Evolutionary conservation across 2,888 invertebrate genomes (phyloP).

Genomic region (Tipula vernalis): DNA sequence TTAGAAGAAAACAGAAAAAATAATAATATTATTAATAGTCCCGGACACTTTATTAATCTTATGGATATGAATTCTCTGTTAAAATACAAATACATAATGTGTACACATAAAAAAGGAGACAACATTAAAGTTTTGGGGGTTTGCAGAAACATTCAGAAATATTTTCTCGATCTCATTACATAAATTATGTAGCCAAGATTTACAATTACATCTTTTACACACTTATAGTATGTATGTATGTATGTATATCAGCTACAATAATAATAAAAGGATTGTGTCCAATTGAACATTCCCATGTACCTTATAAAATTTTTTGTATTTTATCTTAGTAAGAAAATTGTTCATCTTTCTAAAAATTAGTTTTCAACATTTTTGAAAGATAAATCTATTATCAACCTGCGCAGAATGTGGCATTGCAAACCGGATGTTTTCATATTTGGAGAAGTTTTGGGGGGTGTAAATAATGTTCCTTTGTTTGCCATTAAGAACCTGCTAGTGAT

Average conservation of each 20-base stretch:
- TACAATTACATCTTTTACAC: neutral
- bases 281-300: neutral
- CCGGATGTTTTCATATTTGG: neutral
- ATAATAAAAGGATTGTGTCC: neutral
- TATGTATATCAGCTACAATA: neutral
- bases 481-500: neutral
- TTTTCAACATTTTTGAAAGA: neutral
- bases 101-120: neutral
- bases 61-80: neutral
- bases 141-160: neutral
- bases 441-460: neutral
- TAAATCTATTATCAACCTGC: neutral
- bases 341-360: neutral
- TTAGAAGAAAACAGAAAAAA: neutral
- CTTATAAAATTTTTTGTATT: neutral
- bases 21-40: neutral
- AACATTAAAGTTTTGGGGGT: neutral
- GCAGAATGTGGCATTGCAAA: neutral
- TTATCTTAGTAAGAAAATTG: neutral
- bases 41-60: neutral
- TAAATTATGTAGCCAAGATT: neutral
- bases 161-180: neutral
- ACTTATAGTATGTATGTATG: neutral
- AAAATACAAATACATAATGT: neutral
- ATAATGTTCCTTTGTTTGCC: neutral